These are phyloP conservation scores for Alviniconcha marisindica DNA, from an alignment of 1,140 invertebrate genomes.

Conservation along the genomic window DNA sequence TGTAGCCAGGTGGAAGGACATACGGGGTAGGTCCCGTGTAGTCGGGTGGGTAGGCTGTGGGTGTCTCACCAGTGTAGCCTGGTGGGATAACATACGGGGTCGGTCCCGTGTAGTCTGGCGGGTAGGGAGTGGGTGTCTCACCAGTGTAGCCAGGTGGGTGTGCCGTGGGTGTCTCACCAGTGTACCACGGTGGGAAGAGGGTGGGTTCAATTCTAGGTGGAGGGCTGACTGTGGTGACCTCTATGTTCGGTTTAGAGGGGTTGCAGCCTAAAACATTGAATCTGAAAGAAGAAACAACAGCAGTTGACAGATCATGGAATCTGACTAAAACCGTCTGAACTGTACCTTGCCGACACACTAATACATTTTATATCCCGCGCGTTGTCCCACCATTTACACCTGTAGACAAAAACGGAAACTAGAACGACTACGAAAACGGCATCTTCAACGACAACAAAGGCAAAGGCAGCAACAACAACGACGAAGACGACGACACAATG, in stretches of 20 bases:
- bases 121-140: background rate
- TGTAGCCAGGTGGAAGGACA: no score
- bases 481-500: no score
- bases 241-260: constrained; percentile 44
- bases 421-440: no score
- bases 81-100: constrained; percentile 22
- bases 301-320: no score
- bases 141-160: background rate
- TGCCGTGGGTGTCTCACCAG: background rate
- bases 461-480: no score
- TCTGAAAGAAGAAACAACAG: constrained; percentile 23
- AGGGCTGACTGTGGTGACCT: constrained; percentile 24
- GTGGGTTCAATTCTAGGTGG: background rate
- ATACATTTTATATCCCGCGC: no score
- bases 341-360: background rate
- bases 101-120: background rate
- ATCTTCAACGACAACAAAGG: no score
- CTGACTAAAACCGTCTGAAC: no score
- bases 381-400: no score
- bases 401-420: no score
- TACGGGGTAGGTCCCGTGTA: no score
- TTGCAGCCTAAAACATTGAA: constrained; percentile 61
- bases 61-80: background rate
- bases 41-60: no score
- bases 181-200: background rate